Evolutionary conservation across 2,888 invertebrate genomes (phyloP).

Genomic region (Clostera curtula): DNA sequence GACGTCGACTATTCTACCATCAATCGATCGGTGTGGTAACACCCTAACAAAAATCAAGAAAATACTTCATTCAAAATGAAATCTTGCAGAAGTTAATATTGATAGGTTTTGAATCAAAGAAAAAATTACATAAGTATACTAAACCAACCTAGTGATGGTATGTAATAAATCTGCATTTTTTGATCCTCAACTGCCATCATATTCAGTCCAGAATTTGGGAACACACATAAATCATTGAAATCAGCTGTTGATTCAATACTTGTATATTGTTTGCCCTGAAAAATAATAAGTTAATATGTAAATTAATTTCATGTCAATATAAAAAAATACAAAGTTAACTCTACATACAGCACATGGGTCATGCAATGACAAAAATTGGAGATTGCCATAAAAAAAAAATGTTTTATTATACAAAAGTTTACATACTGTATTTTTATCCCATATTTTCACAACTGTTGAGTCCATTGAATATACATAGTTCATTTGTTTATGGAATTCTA

Average conservation of each 20-base stretch:
- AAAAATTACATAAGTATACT: no score
- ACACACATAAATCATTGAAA: constrained; percentile 94
- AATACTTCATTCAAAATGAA: not conserved
- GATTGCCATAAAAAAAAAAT: constrained; percentile 1
- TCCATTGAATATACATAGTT: constrained; percentile 93
- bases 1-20: no score
- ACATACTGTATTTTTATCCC: constrained; percentile 88
- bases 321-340: constrained; percentile 2
- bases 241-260: constrained; percentile 91
- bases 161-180: constrained; percentile 95
- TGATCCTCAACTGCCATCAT: constrained; percentile 96
- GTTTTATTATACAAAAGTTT: constrained; percentile 1
- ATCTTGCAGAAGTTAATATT: no score
- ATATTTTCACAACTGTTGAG: constrained; percentile 89
- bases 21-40: no score
- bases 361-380: no score
- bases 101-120: no score
- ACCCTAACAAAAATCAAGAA: no score
- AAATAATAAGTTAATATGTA: constrained; percentile 30
- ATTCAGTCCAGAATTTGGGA: constrained; percentile 91
- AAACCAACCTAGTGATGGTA: constrained; percentile 81
- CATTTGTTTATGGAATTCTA: constrained; percentile 88
- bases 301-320: constrained; percentile 5
- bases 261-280: constrained; percentile 92
- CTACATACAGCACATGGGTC: no score